Base-by-base conservation (phyloP, 2,888 invertebrate genomes). In the Rhagium mordax region DNA sequence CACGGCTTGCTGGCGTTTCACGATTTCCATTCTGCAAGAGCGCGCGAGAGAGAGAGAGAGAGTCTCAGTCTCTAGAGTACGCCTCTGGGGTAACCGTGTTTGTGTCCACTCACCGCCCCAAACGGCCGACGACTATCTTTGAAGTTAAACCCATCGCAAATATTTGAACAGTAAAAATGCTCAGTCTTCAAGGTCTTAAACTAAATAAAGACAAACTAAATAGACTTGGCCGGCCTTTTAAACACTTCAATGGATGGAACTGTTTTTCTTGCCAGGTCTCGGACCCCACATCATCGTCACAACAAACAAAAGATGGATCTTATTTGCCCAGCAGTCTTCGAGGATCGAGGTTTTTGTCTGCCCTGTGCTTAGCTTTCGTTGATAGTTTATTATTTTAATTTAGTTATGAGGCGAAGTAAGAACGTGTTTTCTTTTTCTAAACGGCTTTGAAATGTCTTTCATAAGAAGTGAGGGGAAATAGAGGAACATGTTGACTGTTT, bases 131-230 rank as follows among this genome's bases (percentile, higher is more conserved):
- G 61, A 71, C 65, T 60, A 73, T 70, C 82, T 84, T 83, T 83
- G 82, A 84, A 79, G 82, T 82, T 83, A 83, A 84, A 80, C 83
- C 82, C 81, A 77, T 72, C 60, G 82, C 81, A 83, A 84, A 84
- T 84, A 84, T 84, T 84, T 81, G 78, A 79, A 78, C 78, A 78
- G 82, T 82, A 81, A 82, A 84, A 84, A 84, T 81, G 83, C 77
- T 79, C 83, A 80, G 80, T 79, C 79, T 81, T 81, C 79, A 79
- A 75, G 81, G 78, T 82, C 78, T 82, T 76, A 82, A 83, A 81
- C 81, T 79, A 83, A 84, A 83, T 80, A 84, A 82, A 82, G 80
- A 77, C 79, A 79, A 78, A 77, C 77, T 74, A 83, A 83, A 83
- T 77, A 83, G 77, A 78, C 78, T 79, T 76, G 72, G 73, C 72